phyloP scores from a whole-genome alignment of 2,888 invertebrate species.

The Brenthis ino region DNA sequence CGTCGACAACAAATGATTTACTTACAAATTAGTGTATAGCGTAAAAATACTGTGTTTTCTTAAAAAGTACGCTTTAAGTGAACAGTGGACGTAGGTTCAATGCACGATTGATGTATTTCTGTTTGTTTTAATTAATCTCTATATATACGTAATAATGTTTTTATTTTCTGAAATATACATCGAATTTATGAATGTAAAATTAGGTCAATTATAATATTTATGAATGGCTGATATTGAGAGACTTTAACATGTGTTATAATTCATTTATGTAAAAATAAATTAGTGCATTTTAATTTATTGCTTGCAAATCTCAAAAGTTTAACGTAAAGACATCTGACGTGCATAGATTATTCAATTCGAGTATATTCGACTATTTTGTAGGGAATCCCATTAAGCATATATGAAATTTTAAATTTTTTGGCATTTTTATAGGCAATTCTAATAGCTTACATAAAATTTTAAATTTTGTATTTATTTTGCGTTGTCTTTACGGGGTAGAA shows the following conservation, averaged over 20 bases:
- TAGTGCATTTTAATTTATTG: neutral
- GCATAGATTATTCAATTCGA: too few species aligned
- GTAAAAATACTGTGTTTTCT: neutral
- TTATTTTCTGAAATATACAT: neutral
- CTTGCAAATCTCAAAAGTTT: neutral
- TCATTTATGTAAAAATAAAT: slow-evolving; percentile 1
- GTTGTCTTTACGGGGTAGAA: too few species aligned
- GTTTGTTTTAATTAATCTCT: slow-evolving; percentile 9
- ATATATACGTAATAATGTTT: neutral
- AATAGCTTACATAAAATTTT: too few species aligned
- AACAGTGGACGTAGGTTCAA: slow-evolving; percentile 5
- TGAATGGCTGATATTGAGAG: slow-evolving; percentile 11
- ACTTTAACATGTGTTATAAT: neutral
- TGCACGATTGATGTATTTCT: slow-evolving; percentile 6
- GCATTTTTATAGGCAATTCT: too few species aligned
- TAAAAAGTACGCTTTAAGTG: neutral
- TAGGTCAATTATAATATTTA: slow-evolving; percentile 33
- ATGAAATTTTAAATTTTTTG: too few species aligned
- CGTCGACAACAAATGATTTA: slow-evolving; percentile 6
- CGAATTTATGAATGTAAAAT: slow-evolving; percentile 22
- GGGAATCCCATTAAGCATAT: too few species aligned
- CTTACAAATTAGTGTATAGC: neutral
- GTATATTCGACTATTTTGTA: too few species aligned
- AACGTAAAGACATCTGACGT: too few species aligned
- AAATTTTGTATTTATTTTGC: too few species aligned